A percentile compares a stretch with the other conserved stretches of the same genome.
phyloP scores from a whole-genome alignment of 2,113 vertebrate species.

The Siphamia tubifer region DNA sequence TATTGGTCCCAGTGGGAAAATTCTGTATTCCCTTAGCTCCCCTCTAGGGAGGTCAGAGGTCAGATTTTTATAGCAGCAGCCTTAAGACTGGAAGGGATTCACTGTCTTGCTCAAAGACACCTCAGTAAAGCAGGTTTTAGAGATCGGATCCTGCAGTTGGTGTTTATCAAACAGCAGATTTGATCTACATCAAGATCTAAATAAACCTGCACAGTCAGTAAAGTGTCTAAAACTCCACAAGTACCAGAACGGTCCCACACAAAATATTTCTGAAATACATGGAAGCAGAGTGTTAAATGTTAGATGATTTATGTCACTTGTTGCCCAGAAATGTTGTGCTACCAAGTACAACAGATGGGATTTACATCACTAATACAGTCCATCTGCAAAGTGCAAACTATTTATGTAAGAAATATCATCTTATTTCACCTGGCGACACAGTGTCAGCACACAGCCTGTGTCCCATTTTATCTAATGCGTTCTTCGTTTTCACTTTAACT shows the following conservation, averaged over 20 bases:
- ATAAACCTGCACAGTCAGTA: too few species aligned
- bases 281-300: not conserved
- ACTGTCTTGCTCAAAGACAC: conserved; percentile 19
- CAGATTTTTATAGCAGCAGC: conserved; percentile 60
- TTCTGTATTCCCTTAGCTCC: conserved; percentile 59
- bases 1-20: conserved; percentile 67
- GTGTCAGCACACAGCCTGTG: not conserved
- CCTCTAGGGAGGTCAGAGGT: conserved; percentile 69
- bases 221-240: not conserved
- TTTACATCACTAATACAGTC: conserved; percentile 8
- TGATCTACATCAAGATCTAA: too few species aligned
- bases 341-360: conserved; percentile 24
- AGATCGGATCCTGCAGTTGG: not conserved
- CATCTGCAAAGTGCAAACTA: conserved; percentile 9
- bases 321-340: not conserved
- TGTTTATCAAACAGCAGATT: too few species aligned
- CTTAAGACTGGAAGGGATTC: conserved; percentile 8
- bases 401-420: not conserved
- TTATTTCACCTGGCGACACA: not conserved
- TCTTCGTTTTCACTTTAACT: not conserved
- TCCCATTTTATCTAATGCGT: not conserved
- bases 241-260: too few species aligned
- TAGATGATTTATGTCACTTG: not conserved
- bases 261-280: not conserved
- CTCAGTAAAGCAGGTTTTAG: conserved; percentile 3